A percentile compares a stretch with the other conserved stretches of the same genome.
Evolutionary conservation across 2,797 vertebrate genomes (phyloP).

Genomic region (Hyperoplus immaculatus): DNA sequence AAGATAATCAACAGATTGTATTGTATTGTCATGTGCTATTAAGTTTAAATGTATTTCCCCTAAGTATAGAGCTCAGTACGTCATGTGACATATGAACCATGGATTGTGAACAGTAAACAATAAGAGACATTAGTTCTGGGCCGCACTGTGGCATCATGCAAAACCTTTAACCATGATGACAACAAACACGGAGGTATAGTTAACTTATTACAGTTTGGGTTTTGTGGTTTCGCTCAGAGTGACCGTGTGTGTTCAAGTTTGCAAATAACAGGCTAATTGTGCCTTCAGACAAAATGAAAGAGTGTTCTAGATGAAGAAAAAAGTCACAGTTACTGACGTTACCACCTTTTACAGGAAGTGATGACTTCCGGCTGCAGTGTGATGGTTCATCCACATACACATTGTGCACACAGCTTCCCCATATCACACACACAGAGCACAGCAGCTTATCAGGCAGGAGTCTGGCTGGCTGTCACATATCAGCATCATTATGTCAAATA

Average conservation of each 20-base stretch:
- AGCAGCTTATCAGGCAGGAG: conserved; percentile 32
- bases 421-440: conserved; percentile 38
- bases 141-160: background rate
- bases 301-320: conserved; percentile 49
- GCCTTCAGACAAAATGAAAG: background rate
- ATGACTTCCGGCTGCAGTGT: conserved; percentile 79
- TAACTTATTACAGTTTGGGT: background rate
- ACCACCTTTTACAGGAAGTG: conserved; percentile 85
- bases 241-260: background rate
- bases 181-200: background rate
- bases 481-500: conserved; percentile 69
- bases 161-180: background rate
- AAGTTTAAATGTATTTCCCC: too few species aligned
- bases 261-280: conserved; percentile 12
- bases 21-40: too few species aligned
- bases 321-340: conserved; percentile 66
- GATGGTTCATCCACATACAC: conserved; percentile 46
- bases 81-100: background rate
- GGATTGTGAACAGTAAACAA: conserved; percentile 1
- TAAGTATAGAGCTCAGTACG: too few species aligned
- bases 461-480: conserved; percentile 12
- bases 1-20: background rate
- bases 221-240: background rate
- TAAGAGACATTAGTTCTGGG: background rate
- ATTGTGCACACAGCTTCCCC: conserved; percentile 55